Evolutionary conservation across 2,113 vertebrate species (phyloP).

Genomic region (Apaloderma vittatum): DNA sequence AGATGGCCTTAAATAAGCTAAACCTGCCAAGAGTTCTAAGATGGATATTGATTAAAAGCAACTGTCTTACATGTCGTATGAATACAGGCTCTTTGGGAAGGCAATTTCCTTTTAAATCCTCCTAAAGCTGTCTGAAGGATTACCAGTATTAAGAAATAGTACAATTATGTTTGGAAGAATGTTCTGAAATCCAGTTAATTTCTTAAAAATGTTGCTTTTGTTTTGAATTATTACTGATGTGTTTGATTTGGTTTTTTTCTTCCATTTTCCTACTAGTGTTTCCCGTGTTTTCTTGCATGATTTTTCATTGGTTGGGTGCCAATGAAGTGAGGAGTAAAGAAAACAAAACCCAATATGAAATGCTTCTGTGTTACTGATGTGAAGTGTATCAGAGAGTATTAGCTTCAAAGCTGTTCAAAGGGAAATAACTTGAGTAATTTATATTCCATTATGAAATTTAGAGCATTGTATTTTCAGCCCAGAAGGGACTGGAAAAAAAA

Average conservation of each 20-base stretch:
- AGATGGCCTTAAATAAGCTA: background rate
- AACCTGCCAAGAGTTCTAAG: background rate
- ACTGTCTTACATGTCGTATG: background rate
- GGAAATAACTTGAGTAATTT: background rate
- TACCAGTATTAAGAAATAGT: background rate
- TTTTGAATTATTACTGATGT: background rate
- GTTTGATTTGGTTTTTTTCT: background rate
- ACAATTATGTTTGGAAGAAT: background rate
- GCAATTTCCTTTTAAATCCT: background rate
- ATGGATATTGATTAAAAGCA: background rate
- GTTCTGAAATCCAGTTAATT: background rate
- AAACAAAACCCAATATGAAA: background rate
- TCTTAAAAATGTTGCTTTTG: background rate
- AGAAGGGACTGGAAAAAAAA: background rate
- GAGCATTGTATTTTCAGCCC: background rate
- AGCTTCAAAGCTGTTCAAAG: background rate
- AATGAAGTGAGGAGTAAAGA: background rate
- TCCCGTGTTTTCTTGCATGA: background rate
- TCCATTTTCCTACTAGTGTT: background rate
- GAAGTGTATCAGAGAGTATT: background rate
- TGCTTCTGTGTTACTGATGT: background rate
- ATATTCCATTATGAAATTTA: background rate
- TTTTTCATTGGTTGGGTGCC: background rate
- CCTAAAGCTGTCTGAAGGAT: background rate
- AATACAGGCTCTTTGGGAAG: rapidly evolving